Percentiles rank a stretch among this genome's conserved stretches.
These are phyloP conservation scores for Seriola aureovittata DNA, from an alignment of 2,113 vertebrate genomes.

Conservation along the genomic window DNA sequence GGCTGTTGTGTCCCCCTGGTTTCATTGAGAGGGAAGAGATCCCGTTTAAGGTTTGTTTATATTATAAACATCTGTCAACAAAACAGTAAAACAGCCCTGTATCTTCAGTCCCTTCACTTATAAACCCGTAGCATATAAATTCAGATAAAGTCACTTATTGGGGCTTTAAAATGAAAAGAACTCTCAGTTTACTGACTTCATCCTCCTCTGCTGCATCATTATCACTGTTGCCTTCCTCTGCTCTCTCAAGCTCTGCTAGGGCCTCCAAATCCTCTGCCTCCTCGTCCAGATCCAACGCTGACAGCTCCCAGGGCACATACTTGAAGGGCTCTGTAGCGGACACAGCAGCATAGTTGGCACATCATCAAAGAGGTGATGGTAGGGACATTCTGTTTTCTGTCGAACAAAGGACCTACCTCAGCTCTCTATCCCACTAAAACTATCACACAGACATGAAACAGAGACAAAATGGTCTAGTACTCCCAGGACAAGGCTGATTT, in stretches of 20 bases:
- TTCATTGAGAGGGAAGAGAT: slow-evolving; percentile 9
- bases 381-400: no score
- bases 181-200: slow-evolving; percentile 41
- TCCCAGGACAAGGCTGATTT: no score
- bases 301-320: slow-evolving; percentile 85
- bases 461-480: no score
- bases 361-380: no score
- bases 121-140: neutral
- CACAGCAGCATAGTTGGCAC: no score
- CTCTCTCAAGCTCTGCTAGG: slow-evolving; percentile 77
- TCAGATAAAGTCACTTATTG: neutral
- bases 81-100: neutral
- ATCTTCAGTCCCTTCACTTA: neutral
- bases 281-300: slow-evolving; percentile 86
- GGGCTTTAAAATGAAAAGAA: neutral
- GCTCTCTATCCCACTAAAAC: no score
- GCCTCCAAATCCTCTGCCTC: slow-evolving; percentile 88
- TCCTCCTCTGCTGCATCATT: slow-evolving; percentile 80
- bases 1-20: slow-evolving; percentile 82
- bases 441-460: no score
- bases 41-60: neutral
- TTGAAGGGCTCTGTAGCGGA: slow-evolving; percentile 83
- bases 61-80: neutral
- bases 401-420: no score
- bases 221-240: slow-evolving; percentile 72